A percentile compares a stretch with the other conserved stretches of the same genome.
Conservation (phyloP, 2,797 vertebrate species). For the Acestrorhynchus altus region DNA sequence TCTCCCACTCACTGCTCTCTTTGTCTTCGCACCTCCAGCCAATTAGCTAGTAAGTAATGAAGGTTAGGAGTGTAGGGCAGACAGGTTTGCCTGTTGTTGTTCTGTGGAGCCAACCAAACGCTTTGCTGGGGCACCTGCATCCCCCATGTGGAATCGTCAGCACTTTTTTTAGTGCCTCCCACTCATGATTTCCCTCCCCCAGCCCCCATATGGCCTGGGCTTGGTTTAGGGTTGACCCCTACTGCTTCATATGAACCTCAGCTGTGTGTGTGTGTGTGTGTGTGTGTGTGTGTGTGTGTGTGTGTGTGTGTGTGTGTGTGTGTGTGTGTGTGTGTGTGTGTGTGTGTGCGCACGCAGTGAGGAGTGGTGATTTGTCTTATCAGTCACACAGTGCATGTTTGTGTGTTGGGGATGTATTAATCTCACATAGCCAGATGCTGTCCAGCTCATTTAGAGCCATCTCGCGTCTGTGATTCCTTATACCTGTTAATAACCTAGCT, state of each 20-base stretch:
- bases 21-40: conserved; percentile 60
- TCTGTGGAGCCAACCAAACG: neutral
- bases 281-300: conserved; percentile 57
- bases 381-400: conserved; percentile 32
- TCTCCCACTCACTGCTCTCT: conserved; percentile 38
- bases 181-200: conserved; percentile 8
- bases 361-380: conserved; percentile 69
- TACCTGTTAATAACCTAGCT: neutral
- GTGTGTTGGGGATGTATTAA: conserved; percentile 50
- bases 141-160: conserved; percentile 55
- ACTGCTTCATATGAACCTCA: conserved; percentile 51
- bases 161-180: conserved; percentile 57
- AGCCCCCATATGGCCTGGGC: conserved; percentile 51
- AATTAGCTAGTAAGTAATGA: conserved; percentile 55
- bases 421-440: conserved; percentile 37
- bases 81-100: conserved; percentile 3
- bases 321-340: conserved; percentile 55
- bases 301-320: conserved; percentile 58
- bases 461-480: neutral
- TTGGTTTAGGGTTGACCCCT: conserved; percentile 71
- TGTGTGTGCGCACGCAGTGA: conserved; percentile 62
- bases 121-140: conserved; percentile 6
- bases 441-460: neutral
- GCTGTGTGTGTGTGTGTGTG: conserved; percentile 50
- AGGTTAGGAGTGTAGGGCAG: conserved; percentile 12